Conservation (phyloP, 23 tunicate species). For the Halocynthia aurantium region DNA sequence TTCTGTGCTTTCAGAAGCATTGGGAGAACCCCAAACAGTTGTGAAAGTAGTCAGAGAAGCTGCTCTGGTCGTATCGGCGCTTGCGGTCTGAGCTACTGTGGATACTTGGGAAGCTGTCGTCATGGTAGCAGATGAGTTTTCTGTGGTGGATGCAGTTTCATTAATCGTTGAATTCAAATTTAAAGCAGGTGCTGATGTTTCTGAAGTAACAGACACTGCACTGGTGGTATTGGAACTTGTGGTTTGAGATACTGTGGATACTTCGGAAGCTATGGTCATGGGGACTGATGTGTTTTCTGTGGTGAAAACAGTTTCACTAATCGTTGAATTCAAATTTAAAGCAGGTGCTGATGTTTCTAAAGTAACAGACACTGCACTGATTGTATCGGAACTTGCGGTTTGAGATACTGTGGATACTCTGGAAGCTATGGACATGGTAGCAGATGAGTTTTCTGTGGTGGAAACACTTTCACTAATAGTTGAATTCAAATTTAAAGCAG, state of each 20-base stretch:
- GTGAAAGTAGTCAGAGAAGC: no score
- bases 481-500: background rate
- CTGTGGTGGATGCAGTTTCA: background rate
- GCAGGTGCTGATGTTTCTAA: background rate
- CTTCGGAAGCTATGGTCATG: background rate
- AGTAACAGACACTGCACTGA: no score
- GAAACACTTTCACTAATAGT: background rate
- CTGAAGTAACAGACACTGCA: background rate
- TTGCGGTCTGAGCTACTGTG: background rate
- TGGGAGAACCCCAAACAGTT: no score
- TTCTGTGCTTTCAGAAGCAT: no score
- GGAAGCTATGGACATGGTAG: background rate
- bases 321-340: background rate
- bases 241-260: background rate
- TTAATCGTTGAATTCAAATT: background rate
- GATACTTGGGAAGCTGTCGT: background rate
- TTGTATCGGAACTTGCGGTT: background rate
- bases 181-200: background rate
- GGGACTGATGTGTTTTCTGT: background rate
- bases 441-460: background rate
- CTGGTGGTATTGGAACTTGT: background rate
- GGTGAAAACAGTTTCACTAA: background rate
- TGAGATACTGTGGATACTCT: background rate
- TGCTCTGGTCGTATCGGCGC: no score
- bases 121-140: background rate